A percentile compares a stretch with the other conserved stretches of the same genome.
These are phyloP conservation scores for Spongilla lacustris DNA, from an alignment of 37 sponge, comb jelly and placozoan species.

Conservation along the genomic window DNA sequence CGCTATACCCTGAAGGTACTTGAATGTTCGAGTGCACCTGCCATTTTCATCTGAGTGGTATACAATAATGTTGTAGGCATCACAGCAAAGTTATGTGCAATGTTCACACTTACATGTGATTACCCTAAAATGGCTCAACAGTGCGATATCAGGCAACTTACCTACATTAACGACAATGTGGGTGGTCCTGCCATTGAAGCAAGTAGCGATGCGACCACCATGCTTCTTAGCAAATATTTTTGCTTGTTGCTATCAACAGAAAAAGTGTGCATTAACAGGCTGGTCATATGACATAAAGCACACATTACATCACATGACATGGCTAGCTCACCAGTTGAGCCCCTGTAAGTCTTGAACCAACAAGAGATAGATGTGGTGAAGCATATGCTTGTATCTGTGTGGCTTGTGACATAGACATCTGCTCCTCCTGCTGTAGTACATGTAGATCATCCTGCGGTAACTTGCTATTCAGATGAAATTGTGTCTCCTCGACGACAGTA, in stretches of 20 bases:
- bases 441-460: too few species aligned
- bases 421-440: too few species aligned
- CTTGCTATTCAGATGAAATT: too few species aligned
- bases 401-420: too few species aligned
- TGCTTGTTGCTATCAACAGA: conserved; percentile 7
- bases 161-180: conserved; percentile 10
- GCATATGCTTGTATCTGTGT: too few species aligned
- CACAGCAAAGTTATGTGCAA: too few species aligned
- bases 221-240: conserved; percentile 10
- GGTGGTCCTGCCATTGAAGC: conserved; percentile 32
- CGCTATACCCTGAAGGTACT: conserved; percentile 45
- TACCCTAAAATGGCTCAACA: too few species aligned
- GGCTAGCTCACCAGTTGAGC: conserved; percentile 12
- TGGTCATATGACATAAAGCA: background rate
- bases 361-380: background rate
- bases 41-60: conserved; percentile 32
- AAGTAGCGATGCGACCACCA: conserved; percentile 25
- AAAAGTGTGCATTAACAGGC: background rate
- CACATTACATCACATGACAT: background rate
- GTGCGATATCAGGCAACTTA: too few species aligned
- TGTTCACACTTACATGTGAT: too few species aligned
- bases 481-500: too few species aligned
- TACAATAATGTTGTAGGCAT: too few species aligned
- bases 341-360: conserved; percentile 17
- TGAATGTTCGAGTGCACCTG: conserved; percentile 37